A percentile compares a stretch with the other conserved stretches of the same genome.
These are phyloP conservation scores for Parus major DNA, from an alignment of 2,113 vertebrate genomes.

Conservation along the genomic window DNA sequence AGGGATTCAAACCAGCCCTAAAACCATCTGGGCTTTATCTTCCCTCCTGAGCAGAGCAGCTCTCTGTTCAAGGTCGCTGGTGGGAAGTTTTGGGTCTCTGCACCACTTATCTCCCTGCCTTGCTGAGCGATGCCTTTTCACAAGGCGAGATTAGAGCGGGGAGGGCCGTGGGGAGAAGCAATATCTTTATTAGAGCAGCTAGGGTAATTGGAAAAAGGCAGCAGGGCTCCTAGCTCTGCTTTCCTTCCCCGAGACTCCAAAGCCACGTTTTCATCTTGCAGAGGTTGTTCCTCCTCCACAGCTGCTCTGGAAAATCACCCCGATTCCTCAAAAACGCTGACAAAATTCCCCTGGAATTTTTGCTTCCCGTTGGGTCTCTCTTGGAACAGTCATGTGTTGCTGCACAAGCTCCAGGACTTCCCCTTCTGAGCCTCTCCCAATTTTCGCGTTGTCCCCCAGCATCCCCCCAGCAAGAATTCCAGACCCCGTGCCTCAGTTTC, in stretches of 20 bases:
- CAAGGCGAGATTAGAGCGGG: not conserved
- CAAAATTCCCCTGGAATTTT: not conserved
- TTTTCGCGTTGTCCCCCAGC: not conserved
- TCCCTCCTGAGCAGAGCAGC: not conserved
- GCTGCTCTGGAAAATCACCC: not conserved
- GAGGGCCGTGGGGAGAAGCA: not conserved
- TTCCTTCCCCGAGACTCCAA: not conserved
- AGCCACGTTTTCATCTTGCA: not conserved
- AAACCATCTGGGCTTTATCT: constrained; percentile 9
- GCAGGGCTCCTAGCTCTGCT: rapidly evolving
- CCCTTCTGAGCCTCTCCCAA: rapidly evolving
- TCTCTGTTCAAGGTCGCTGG: not conserved
- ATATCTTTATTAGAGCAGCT: not conserved
- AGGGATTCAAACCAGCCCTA: not conserved
- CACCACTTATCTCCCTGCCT: not conserved
- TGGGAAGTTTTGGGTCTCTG: not conserved
- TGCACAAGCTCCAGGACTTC: not conserved
- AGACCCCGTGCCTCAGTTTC: not conserved
- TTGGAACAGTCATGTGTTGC: not conserved
- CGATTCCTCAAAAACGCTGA: not conserved
- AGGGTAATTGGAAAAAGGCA: not conserved
- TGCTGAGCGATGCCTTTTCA: not conserved
- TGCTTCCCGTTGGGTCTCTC: not conserved
- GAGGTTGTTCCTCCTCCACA: not conserved
- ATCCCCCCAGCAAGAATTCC: rapidly evolving